Base-by-base conservation (phyloP, 2,113 vertebrate species). In the Burhinus oedicnemus region DNA sequence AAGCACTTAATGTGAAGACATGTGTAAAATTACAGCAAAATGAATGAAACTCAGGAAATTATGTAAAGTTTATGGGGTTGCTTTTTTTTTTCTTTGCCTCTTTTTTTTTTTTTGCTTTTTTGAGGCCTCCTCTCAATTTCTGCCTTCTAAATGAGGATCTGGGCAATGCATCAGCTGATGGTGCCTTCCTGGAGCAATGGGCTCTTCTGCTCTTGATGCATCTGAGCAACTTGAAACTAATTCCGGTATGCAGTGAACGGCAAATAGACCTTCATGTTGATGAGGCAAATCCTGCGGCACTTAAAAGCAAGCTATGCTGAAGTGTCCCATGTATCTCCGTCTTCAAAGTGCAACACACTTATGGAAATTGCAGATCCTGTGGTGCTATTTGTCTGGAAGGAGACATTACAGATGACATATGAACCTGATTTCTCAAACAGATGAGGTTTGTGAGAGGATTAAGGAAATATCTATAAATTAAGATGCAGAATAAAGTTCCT, bases 1-100 rank as follows among this genome's bases (percentile, higher is more conserved):
- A 92, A 81, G 95, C 96, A 90, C 96, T 97, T 97, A 97, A 90
- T 96, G 97, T 80, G 97, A 97, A 98, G 96, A 97, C 17, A 52
- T 36, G 74, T 95, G 95, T 94, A 90, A 89, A 91, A 57, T 83
- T 87, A 69, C 87, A 94, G 93, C 65, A 94, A 92, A 96, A 82
- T 57, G 88, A 89, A 96, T 74, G 40, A 95, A 95, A 95, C 58
- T 9, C 14, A 32, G 86, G 30, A 87, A 93, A 93, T 90, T 77
- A 91, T 95, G 88, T 91, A 84, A 97, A 94, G 78, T 83, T 88
- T 74, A 70, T 47, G 9, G 32, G 7, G 45, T 66, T 88, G 23
- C 4, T 61, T 26, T 45, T 60, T 58, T 44, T 16, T 8, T 5
- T 8, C 6, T 26, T 30, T 40, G 10, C 5, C 5, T 15, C 8